Percentiles rank a stretch among this genome's conserved stretches.
Conservation (phyloP, 2,113 vertebrate species). For the Porphyrio hochstetteri region DNA sequence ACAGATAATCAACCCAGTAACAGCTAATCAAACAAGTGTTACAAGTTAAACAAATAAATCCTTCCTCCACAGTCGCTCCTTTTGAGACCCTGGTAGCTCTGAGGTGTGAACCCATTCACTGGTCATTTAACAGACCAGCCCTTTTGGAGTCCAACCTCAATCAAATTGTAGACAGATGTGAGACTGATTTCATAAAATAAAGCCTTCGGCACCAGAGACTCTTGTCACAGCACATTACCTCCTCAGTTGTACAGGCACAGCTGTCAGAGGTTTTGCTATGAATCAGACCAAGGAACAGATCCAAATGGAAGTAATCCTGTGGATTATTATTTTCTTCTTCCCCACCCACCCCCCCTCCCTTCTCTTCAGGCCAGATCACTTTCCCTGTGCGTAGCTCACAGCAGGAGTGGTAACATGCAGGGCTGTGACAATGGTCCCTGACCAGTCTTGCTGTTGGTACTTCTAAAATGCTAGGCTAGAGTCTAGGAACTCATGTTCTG, state of each 20-base stretch:
- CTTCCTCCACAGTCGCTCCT: not conserved
- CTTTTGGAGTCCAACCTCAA: not conserved
- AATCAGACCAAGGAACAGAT: conserved; percentile 1
- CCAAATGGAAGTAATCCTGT: not conserved
- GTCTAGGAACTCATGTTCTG: not conserved
- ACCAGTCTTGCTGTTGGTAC: not conserved
- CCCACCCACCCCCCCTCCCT: no score
- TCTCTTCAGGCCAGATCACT: not conserved
- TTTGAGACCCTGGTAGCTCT: not conserved
- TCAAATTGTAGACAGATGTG: not conserved
- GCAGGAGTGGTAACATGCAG: fast-evolving
- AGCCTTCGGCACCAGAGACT: not conserved
- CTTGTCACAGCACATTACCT: conserved; percentile 14
- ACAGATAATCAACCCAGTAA: not conserved
- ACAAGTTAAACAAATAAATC: not conserved
- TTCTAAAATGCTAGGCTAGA: not conserved
- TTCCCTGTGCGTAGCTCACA: not conserved
- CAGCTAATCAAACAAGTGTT: not conserved
- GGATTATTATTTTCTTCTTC: not conserved
- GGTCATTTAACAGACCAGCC: not conserved
- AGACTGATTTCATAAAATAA: not conserved
- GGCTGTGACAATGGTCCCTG: not conserved
- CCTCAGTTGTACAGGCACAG: not conserved
- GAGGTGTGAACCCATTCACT: not conserved
- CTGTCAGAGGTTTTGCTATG: not conserved